Evolutionary conservation across 2,888 invertebrate species (phyloP).

Genomic region (Onchidella celtica): DNA sequence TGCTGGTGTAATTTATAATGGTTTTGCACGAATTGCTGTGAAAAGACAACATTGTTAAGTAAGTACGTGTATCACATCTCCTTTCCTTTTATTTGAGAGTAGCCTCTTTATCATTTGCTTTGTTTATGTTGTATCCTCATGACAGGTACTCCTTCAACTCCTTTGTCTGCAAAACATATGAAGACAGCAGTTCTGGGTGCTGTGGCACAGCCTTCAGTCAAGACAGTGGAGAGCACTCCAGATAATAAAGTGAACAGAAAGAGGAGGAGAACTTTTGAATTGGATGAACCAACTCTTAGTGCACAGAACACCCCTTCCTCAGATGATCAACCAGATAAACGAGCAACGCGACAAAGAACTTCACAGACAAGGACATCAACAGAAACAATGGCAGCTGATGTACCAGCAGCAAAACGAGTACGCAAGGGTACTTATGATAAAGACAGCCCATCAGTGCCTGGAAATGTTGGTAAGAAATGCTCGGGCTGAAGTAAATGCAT

Average conservation of each 20-base stretch:
- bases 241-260: slow-evolving; percentile 45
- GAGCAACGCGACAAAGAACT: slow-evolving; percentile 4
- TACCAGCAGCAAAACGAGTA: slow-evolving; percentile 19
- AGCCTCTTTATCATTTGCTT: too few relatives aligned
- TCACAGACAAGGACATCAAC: slow-evolving; percentile 26
- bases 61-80: too few relatives aligned
- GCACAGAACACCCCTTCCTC: slow-evolving; percentile 55
- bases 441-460: background rate
- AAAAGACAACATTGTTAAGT: too few relatives aligned
- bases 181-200: background rate
- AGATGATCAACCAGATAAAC: slow-evolving; percentile 23
- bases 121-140: too few relatives aligned
- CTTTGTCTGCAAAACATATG: background rate
- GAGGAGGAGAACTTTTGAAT: slow-evolving; percentile 65
- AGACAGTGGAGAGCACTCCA: background rate
- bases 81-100: too few relatives aligned
- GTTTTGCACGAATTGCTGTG: too few relatives aligned
- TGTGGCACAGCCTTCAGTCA: background rate
- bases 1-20: too few relatives aligned
- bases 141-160: background rate
- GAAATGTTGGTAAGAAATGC: background rate
- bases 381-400: background rate
- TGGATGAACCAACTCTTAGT: slow-evolving; percentile 48
- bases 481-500: background rate
- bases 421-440: slow-evolving; percentile 33